These are phyloP conservation scores for Hycleus cichorii DNA, from an alignment of 1,140 invertebrate genomes.

Conservation along the genomic window DNA sequence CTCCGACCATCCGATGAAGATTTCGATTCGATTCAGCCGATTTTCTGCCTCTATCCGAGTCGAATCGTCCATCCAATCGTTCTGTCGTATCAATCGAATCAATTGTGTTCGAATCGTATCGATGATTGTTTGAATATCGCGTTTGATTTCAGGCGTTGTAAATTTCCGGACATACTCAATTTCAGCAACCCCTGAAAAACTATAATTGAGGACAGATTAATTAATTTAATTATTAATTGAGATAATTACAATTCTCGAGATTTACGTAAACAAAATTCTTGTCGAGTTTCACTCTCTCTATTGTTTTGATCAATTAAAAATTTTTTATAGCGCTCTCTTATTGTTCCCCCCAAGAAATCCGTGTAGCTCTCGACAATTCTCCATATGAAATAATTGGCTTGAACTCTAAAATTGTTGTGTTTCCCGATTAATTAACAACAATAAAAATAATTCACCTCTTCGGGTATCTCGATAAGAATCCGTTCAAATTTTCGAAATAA, in stretches of 20 bases:
- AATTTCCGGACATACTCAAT: conserved; percentile 21
- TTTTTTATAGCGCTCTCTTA: background rate
- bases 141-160: conserved; percentile 9
- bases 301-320: conserved; percentile 1
- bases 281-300: background rate
- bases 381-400: conserved; percentile 23
- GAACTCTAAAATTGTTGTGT: conserved; percentile 14
- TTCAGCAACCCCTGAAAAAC: conserved; percentile 19
- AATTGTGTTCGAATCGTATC: conserved; percentile 18
- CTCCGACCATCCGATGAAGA: conserved; percentile 4
- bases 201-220: background rate
- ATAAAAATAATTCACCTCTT: conserved; percentile 3
- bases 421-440: background rate
- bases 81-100: conserved; percentile 9
- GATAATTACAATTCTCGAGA: conserved; percentile 2
- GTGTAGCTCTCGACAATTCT: conserved; percentile 8
- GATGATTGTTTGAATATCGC: conserved; percentile 20
- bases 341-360: conserved; percentile 1
- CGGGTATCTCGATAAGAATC: background rate
- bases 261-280: conserved; percentile 1
- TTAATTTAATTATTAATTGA: background rate
- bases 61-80: conserved; percentile 22
- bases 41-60: too few relatives aligned
- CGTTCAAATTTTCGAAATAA: conserved; percentile 6
- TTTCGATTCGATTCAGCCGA: background rate